Evolutionary conservation across 1,140 invertebrate genomes (phyloP).

Genomic region (Conus betulinus): DNA sequence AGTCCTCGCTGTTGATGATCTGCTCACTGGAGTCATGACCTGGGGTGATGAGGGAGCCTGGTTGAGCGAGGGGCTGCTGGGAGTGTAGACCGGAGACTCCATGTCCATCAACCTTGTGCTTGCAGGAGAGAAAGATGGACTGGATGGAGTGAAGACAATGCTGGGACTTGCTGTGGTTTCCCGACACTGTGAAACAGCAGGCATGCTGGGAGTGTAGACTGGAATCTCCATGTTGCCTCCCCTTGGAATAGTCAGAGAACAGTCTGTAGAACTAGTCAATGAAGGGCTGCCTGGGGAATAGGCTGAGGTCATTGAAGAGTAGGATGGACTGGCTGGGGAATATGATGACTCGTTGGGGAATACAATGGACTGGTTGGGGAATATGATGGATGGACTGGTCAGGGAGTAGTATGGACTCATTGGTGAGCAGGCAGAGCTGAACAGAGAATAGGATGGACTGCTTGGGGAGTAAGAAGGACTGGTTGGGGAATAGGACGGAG

Average conservation of each 20-base stretch:
- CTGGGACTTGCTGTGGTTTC: constrained; percentile 79
- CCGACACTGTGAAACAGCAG: constrained; percentile 88
- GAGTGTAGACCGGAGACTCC: constrained; percentile 81
- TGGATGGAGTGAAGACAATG: constrained; percentile 83
- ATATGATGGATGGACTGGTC: constrained; percentile 80
- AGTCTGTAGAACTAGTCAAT: constrained; percentile 51
- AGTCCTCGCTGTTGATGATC: neutral
- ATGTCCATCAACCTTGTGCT: constrained; percentile 64
- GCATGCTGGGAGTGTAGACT: constrained; percentile 78
- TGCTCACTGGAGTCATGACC: neutral
- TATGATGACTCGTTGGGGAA: constrained; percentile 80
- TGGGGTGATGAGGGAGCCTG: constrained; percentile 82
- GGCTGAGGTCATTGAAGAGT: constrained; percentile 81
- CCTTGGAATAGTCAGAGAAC: constrained; percentile 80
- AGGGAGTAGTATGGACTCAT: constrained; percentile 88
- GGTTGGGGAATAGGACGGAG: constrained; percentile 75
- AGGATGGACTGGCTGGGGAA: constrained; percentile 62
- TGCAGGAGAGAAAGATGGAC: constrained; percentile 82
- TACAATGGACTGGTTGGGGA: constrained; percentile 70
- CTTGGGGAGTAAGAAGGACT: constrained; percentile 84
- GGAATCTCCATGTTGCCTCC: constrained; percentile 79
- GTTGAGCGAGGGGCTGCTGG: constrained; percentile 79
- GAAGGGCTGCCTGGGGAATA: constrained; percentile 83
- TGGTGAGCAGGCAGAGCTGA: constrained; percentile 77
- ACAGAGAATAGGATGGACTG: constrained; percentile 82